A percentile compares a stretch with the other conserved stretches of the same genome.
phyloP scores from a whole-genome alignment of 1,140 invertebrate species.

The Pseudachorutes palmiensis region DNA sequence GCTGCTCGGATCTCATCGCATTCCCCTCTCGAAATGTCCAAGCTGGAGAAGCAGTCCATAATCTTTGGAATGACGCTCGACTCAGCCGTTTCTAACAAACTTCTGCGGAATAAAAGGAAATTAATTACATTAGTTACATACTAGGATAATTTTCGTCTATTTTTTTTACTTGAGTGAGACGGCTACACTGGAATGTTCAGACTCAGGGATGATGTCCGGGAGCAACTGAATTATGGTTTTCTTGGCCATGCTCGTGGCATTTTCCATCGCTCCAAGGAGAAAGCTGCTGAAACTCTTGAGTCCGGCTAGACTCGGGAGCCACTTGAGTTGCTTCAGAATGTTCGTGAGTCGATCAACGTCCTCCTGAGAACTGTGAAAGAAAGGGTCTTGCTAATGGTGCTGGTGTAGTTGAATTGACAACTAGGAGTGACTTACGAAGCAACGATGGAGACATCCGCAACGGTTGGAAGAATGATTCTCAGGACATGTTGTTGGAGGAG shows the following conservation, averaged over 20 bases:
- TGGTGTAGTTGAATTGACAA: slow-evolving; percentile 1
- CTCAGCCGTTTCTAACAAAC: slow-evolving; percentile 15
- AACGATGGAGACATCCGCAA: slow-evolving; percentile 16
- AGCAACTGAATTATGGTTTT: slow-evolving; percentile 21
- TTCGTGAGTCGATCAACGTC: slow-evolving; percentile 10
- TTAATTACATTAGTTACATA: too few relatives aligned
- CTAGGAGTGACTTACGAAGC: slow-evolving; percentile 18
- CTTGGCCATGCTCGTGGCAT: slow-evolving; percentile 15
- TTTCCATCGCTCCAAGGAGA: slow-evolving; percentile 22
- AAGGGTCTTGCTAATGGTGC: neutral
- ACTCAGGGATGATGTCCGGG: slow-evolving; percentile 27
- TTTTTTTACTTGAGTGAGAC: slow-evolving; percentile 22
- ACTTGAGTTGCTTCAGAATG: slow-evolving; percentile 30
- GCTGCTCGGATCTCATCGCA: slow-evolving; percentile 18
- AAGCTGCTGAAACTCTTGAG: neutral
- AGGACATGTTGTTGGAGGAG: slow-evolving; percentile 23
- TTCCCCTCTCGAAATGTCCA: slow-evolving; percentile 18
- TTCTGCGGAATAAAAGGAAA: too few relatives aligned
- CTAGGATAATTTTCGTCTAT: too few relatives aligned
- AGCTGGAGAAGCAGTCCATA: slow-evolving; percentile 31
- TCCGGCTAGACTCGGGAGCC: slow-evolving; percentile 25
- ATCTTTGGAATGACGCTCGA: slow-evolving; percentile 14
- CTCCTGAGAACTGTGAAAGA: slow-evolving; percentile 14
- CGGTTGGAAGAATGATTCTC: slow-evolving; percentile 15
- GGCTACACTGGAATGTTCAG: slow-evolving; percentile 21